phyloP scores from a whole-genome alignment of 2,797 vertebrate species.

The Hemibagrus guttatus region DNA sequence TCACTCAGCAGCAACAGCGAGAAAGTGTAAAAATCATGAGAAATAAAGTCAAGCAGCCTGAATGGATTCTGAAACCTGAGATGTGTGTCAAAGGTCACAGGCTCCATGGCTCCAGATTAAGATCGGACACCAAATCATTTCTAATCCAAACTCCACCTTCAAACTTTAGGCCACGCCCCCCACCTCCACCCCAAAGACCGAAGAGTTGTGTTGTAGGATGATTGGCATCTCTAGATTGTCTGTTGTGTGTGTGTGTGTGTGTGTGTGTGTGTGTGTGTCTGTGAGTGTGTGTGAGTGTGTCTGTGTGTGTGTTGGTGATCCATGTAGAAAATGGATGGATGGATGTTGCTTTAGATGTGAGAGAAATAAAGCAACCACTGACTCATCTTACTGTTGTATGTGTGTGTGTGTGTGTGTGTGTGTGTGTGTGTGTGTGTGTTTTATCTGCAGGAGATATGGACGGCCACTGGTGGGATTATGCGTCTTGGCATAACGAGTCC shows the following conservation, averaged over 20 bases:
- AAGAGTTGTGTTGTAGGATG: too few species aligned
- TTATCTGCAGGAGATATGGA: slow-evolving; percentile 90
- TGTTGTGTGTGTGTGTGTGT: too few species aligned
- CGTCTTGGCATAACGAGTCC: slow-evolving; percentile 89
- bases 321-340: too few species aligned
- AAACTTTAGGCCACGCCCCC: not conserved
- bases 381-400: too few species aligned
- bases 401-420: too few species aligned
- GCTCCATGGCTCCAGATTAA: not conserved
- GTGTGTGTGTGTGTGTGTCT: too few species aligned
- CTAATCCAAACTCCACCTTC: not conserved
- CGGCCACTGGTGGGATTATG: slow-evolving; percentile 93
- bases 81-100: not conserved
- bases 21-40: not conserved
- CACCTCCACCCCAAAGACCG: too few species aligned
- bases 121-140: not conserved
- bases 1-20: not conserved
- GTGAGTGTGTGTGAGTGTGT: too few species aligned
- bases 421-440: slow-evolving; percentile 28
- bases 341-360: not conserved
- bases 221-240: too few species aligned
- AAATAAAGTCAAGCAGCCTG: not conserved
- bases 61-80: not conserved
- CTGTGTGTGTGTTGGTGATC: too few species aligned
- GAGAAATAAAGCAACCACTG: not conserved